phyloP scores from a whole-genome alignment of 2,797 vertebrate species.

The Botia kubotai region DNA sequence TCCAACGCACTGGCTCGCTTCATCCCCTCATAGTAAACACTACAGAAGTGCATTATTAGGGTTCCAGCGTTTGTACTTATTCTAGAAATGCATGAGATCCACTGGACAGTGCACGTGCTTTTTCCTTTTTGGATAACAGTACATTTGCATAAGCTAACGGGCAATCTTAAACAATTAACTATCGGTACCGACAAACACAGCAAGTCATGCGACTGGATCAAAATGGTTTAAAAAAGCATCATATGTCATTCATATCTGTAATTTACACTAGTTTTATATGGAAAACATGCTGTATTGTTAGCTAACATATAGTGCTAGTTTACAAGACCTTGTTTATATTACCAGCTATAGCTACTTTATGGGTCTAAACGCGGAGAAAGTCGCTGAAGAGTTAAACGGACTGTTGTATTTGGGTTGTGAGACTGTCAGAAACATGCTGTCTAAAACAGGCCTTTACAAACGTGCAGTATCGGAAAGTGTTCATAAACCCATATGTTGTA shows the following conservation, averaged over 20 bases:
- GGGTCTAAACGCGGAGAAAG: not conserved
- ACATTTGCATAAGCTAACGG: conserved; percentile 25
- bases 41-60: conserved; percentile 38
- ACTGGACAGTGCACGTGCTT: conserved; percentile 51
- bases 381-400: not conserved
- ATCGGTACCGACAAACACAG: conserved; percentile 13
- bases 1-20: conserved; percentile 39
- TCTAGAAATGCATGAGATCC: conserved; percentile 53
- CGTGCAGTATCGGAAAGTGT: conserved; percentile 38
- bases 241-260: conserved; percentile 15
- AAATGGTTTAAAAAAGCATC: not conserved
- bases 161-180: conserved; percentile 27
- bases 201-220: not conserved
- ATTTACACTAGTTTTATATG: conserved; percentile 3
- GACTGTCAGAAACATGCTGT: conserved; percentile 12
- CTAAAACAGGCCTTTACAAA: conserved; percentile 39
- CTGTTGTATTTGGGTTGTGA: not conserved
- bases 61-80: conserved; percentile 39
- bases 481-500: not conserved
- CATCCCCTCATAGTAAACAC: conserved; percentile 46
- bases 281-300: conserved; percentile 2
- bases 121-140: conserved; percentile 34
- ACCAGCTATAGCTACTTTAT: conserved; percentile 7
- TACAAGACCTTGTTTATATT: conserved; percentile 1
- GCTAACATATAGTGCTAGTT: conserved; percentile 9